Percentiles rank a stretch among this genome's conserved stretches.
Evolutionary conservation across 2,113 vertebrate species (phyloP).

Genomic region (Brevimyrus niger): DNA sequence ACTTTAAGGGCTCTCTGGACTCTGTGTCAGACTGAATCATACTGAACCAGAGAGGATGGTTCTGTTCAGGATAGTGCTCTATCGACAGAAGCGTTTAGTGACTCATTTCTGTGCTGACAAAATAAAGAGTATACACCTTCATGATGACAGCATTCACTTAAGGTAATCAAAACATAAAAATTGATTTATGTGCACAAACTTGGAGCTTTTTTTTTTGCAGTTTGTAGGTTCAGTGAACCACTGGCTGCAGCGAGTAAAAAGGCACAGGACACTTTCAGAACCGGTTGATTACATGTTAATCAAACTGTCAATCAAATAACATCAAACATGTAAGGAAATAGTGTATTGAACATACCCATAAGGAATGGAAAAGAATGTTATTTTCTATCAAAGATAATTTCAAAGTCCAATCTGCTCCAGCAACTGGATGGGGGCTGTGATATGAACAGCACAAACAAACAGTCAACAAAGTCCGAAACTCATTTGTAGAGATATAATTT

Average conservation of each 20-base stretch:
- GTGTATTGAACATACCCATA: neutral
- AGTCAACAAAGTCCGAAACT: neutral
- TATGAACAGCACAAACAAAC: neutral
- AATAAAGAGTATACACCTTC: neutral
- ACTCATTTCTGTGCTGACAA: neutral
- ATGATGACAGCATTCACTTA: neutral
- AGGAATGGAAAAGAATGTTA: neutral
- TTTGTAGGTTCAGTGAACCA: neutral
- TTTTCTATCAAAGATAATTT: neutral
- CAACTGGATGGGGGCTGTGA: neutral
- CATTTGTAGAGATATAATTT: neutral
- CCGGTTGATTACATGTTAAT: neutral
- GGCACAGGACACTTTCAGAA: neutral
- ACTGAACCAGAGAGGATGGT: neutral
- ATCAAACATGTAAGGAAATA: neutral
- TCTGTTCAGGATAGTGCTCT: neutral
- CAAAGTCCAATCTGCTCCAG: neutral
- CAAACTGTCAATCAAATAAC: neutral
- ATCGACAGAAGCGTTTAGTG: neutral
- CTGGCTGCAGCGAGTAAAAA: neutral
- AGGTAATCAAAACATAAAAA: neutral
- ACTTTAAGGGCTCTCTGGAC: neutral
- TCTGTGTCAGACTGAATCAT: neutral
- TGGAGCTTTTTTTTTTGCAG: neutral
- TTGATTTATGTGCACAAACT: neutral